Evolutionary conservation across 1,140 invertebrate species (phyloP), one percentile per base, ranked within the genome.

Genomic region (Nymphalis io): DNA sequence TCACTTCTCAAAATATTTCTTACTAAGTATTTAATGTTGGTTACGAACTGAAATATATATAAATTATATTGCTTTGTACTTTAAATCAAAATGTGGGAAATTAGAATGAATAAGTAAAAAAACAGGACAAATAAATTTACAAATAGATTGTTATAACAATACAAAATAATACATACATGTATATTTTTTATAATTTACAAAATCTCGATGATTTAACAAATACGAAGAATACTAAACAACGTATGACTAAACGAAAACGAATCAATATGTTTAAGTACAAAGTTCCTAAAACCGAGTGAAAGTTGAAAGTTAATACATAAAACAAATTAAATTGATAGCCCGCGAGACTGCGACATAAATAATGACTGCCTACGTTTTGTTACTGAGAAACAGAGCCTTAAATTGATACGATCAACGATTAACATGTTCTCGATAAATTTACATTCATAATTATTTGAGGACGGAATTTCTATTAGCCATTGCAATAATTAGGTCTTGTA

Each of bases 311-410:
- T 51, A 74, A 78, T 78, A 83, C 80, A 75, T 75, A 80, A 83
- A 85, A 82, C 80, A 81, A 80, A 84, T 82, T 80, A 78, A 84
- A 84, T 84, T 83, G 79, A 82, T 82, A 75, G 70, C 70, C 67
- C 68, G 70, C 72, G 74, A 78, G 65, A 67, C 74, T 73, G 68
- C 67, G 59, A 78, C 74, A 77, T 78, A 80, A 81, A 81, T 85
- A 78, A 81, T 78, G 76, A 60, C 78, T 69, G 66, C 81, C 85
- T 83, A 85, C 76, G 78, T 76, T 73, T 64, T 68, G 63, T 72
- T 78, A 77, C 68, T 64, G 72, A 79, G 78, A 82, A 83, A 79
- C 69, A 72, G 60, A 75, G 69, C 68, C 60, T 74, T 60, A 74
- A 75, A 80, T 76, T 75, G 80, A 81, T 79, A 60, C 67, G 64